These are phyloP conservation scores for Botia kubotai DNA, from an alignment of 2,797 vertebrate genomes.

Conservation along the genomic window DNA sequence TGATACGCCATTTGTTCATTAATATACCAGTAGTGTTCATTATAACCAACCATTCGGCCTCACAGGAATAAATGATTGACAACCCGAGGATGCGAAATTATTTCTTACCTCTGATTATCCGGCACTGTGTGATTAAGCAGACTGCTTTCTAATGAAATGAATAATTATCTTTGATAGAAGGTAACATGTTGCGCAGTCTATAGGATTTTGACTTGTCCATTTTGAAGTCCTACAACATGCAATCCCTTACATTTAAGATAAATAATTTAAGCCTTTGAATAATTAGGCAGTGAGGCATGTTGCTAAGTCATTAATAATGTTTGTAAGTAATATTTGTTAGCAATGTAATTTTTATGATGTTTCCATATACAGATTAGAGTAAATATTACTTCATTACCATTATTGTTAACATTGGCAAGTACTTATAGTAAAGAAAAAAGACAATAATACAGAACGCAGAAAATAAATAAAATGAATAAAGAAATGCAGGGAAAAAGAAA, in stretches of 20 bases:
- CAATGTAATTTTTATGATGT: neutral
- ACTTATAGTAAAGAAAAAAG: too few species aligned
- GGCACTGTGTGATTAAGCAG: slow-evolving; percentile 9
- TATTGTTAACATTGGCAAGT: neutral
- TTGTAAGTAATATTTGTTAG: neutral
- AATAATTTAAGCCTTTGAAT: too few species aligned
- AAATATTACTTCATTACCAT: neutral
- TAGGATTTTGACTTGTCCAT: neutral
- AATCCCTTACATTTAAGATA: neutral
- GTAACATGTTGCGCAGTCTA: neutral
- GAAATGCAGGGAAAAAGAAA: neutral
- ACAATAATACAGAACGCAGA: neutral
- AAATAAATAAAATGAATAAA: neutral
- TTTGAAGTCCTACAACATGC: too few species aligned
- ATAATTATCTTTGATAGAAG: neutral
- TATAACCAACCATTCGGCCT: neutral
- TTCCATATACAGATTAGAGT: neutral
- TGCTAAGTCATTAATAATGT: slow-evolving; percentile 11
- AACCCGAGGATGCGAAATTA: neutral
- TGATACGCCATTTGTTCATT: neutral
- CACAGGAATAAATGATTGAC: neutral
- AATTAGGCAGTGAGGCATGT: neutral
- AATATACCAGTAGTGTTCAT: neutral
- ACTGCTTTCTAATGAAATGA: slow-evolving; percentile 13
- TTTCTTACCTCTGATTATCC: slow-evolving; percentile 10